phyloP scores from a whole-genome alignment of 2,888 invertebrate species.

The Drosophila lutescens region DNA sequence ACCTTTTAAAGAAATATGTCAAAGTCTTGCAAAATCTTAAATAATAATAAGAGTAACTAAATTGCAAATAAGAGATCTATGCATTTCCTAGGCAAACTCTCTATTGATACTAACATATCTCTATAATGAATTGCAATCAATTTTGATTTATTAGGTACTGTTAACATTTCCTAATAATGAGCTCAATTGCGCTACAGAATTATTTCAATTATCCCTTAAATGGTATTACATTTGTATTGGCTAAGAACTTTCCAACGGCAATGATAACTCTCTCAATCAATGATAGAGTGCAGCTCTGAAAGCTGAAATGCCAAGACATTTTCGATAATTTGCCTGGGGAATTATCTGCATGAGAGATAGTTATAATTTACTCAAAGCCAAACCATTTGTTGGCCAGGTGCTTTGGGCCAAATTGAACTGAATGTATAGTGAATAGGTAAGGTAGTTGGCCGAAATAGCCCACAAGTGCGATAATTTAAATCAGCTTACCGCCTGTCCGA shows the following conservation, averaged over 20 bases:
- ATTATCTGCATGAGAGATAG: constrained; percentile 10
- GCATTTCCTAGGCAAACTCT: too few relatives aligned
- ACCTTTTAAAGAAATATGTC: too few relatives aligned
- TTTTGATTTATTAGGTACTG: not conserved
- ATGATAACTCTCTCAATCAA: not conserved
- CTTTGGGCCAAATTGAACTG: constrained; percentile 5
- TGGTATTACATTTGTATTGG: too few relatives aligned
- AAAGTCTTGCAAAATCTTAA: too few relatives aligned
- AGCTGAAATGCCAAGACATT: not conserved
- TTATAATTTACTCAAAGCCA: constrained; percentile 21
- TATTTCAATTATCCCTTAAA: not conserved
- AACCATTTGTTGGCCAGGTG: constrained; percentile 1
- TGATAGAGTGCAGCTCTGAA: not conserved
- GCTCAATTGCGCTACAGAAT: not conserved
- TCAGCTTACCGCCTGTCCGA: constrained; percentile 33
- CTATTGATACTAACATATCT: too few relatives aligned
- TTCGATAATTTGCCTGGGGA: constrained; percentile 6
- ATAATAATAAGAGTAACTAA: too few relatives aligned
- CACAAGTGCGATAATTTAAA: constrained; percentile 36
- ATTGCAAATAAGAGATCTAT: too few relatives aligned
- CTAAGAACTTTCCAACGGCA: too few relatives aligned
- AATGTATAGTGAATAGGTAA: not conserved
- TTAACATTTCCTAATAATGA: not conserved
- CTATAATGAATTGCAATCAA: too few relatives aligned
- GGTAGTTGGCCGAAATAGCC: not conserved